phyloP scores from a whole-genome alignment of 2,113 vertebrate genomes.

The Hystrix cristata region DNA sequence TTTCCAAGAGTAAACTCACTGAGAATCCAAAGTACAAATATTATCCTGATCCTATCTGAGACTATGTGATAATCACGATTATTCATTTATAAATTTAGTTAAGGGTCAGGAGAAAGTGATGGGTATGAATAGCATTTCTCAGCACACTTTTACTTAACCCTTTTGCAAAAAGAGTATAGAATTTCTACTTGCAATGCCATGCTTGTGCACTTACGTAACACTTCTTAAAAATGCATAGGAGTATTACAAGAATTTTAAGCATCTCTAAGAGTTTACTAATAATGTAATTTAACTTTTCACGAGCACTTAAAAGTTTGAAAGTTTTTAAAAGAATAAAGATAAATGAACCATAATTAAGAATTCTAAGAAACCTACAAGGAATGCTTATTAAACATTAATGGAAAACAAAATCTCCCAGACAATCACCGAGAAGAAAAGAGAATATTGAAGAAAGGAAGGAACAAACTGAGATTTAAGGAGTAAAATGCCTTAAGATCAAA shows the following conservation, averaged over 20 bases:
- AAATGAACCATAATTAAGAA: background rate
- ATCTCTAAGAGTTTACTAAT: conserved; percentile 33
- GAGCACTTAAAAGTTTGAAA: conserved; percentile 36
- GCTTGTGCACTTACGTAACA: background rate
- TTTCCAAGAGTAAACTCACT: background rate
- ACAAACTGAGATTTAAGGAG: conserved; percentile 21
- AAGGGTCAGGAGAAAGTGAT: background rate
- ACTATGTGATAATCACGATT: background rate
- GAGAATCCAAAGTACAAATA: conserved; percentile 3
- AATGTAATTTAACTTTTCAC: background rate
- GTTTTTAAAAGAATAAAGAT: conserved; percentile 11
- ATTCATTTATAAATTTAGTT: background rate
- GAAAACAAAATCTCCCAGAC: conserved; percentile 11
- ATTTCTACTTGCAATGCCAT: conserved; percentile 7
- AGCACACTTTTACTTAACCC: background rate
- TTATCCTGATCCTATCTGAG: background rate
- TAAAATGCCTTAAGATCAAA: background rate
- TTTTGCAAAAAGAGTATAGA: background rate
- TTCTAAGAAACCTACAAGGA: background rate
- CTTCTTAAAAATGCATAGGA: background rate
- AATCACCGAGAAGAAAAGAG: background rate
- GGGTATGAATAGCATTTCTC: background rate
- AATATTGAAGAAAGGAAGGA: conserved; percentile 37
- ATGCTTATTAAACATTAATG: background rate
- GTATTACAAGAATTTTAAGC: background rate